Evolutionary conservation across 2,888 invertebrate genomes (phyloP), one percentile per base, ranked within the genome.

Genomic region (Tachina fera): DNA sequence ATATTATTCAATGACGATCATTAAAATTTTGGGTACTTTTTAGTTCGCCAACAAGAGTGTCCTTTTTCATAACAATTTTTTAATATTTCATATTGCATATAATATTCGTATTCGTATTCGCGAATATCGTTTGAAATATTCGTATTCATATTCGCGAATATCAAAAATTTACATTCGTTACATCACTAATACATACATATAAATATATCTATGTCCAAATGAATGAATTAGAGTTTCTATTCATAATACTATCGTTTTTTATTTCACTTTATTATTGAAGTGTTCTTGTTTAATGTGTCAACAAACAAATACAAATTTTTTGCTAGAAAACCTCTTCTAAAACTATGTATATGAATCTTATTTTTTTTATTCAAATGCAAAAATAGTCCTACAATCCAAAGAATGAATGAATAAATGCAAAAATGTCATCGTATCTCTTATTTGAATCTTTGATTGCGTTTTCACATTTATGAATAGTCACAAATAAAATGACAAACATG

Each of bases 371-470:
- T 72, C 53, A 51, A 77, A 81, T 68, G 51, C 58, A 80, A 68
- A 70, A 16, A 61, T 63, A 9, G 13, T 8, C 11, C 3, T 39
- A 11, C 0, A 39, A 43, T 56, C n/a, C 6, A 70, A 53, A 31
- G 9, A 45, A 43, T 5, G 16, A 77, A 53, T 45, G 53, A 72
- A 43, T 58, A 65, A 45, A 72, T 79, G 63, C 22, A 75, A 74
- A 72, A 65, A 87, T 87, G 87, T 85, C 85, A 88, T 88, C 88
- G 87, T 87, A 88, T 88, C 88, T 88, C 65, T 39, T 79, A 86
- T 88, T 87, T 85, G 80, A 87, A 88, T 88, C 87, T 87, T 88
- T 88, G 87, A 88, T 88, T 88, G 87, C 87, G 83, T 83, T 88
- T 85, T 80, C 76, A 72, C 75, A 76, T 79, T 80, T 76, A 72